Percentiles rank a stretch among this genome's conserved stretches.
Conservation (phyloP, 2,888 invertebrate species). For the Harpalus rubripes region DNA sequence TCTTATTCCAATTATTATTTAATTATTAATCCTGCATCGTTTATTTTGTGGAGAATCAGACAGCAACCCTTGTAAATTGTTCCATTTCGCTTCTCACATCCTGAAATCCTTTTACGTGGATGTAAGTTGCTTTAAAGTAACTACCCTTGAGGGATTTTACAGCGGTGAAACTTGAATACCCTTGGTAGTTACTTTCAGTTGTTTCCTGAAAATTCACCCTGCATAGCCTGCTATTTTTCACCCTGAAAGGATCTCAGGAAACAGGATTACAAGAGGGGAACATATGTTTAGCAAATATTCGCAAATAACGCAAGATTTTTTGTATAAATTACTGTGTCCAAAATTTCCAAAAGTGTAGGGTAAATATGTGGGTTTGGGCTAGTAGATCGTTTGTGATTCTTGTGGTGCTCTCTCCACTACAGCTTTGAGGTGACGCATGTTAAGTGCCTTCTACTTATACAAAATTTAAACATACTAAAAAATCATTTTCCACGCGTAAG, state of each 20-base stretch:
- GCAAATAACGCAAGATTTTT: background rate
- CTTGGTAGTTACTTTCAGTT: conserved; percentile 21
- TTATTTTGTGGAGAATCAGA: too few species aligned
- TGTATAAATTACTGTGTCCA: too few species aligned
- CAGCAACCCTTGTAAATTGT: background rate
- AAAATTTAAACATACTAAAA: too few species aligned
- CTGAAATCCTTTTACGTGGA: conserved; percentile 58
- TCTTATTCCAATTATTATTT: too few species aligned
- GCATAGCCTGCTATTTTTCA: conserved; percentile 18
- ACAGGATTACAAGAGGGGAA: background rate
- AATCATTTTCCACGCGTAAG: too few species aligned
- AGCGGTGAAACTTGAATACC: conserved; percentile 63
- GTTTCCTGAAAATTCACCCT: conserved; percentile 35
- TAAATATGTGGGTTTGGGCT: too few species aligned
- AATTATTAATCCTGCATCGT: too few species aligned
- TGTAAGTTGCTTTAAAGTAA: conserved; percentile 64
- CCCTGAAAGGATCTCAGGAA: background rate
- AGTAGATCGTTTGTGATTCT: too few species aligned
- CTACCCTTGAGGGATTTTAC: conserved; percentile 57
- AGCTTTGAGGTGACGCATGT: too few species aligned
- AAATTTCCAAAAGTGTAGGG: too few species aligned
- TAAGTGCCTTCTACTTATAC: too few species aligned
- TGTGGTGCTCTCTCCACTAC: too few species aligned
- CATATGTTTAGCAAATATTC: background rate
- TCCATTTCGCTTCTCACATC: background rate